Percentiles rank a stretch among this genome's conserved stretches.
These are phyloP conservation scores for Drosophila grimshawi DNA, from an alignment of 1,140 invertebrate species.

Conservation along the genomic window DNA sequence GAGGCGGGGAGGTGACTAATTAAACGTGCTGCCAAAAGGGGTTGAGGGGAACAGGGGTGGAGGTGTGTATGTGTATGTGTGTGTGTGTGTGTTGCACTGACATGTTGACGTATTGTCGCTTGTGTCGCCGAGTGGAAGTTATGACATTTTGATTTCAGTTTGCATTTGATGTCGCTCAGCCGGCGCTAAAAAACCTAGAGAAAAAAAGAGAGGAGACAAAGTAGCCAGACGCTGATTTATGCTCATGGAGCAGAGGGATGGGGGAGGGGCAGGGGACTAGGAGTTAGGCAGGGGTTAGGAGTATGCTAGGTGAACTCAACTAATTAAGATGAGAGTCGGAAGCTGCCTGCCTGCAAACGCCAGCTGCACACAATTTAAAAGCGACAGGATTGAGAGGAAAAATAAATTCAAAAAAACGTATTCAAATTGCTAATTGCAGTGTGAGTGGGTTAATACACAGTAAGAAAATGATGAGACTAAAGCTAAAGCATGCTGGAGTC, in stretches of 20 bases:
- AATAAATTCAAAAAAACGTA: too few species aligned
- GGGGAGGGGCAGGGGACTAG: not conserved
- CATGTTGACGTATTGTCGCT: slow-evolving; percentile 79
- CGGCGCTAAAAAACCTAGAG: slow-evolving; percentile 34
- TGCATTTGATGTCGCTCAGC: slow-evolving; percentile 77
- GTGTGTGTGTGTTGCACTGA: not conserved
- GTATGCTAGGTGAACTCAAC: slow-evolving; percentile 20
- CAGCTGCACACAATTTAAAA: too few species aligned
- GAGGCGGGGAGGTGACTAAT: slow-evolving; percentile 59
- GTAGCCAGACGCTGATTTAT: slow-evolving; percentile 53
- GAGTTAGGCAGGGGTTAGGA: too few species aligned
- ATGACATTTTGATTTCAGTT: slow-evolving; percentile 80
- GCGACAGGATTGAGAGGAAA: too few species aligned
- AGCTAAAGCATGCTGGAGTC: too few species aligned
- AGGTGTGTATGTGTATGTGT: not conserved
- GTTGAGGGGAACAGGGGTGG: not conserved
- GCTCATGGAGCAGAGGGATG: not conserved
- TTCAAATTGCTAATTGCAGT: too few species aligned
- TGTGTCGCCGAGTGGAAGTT: slow-evolving; percentile 68
- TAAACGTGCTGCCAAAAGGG: slow-evolving; percentile 42
- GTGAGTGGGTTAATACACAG: too few species aligned
- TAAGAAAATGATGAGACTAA: too few species aligned
- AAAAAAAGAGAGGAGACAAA: not conserved
- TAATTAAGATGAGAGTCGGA: slow-evolving; percentile 36
- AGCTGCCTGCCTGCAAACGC: too few species aligned